phyloP scores from a whole-genome alignment of 2,113 vertebrate species.

The Stegostoma tigrinum region DNA sequence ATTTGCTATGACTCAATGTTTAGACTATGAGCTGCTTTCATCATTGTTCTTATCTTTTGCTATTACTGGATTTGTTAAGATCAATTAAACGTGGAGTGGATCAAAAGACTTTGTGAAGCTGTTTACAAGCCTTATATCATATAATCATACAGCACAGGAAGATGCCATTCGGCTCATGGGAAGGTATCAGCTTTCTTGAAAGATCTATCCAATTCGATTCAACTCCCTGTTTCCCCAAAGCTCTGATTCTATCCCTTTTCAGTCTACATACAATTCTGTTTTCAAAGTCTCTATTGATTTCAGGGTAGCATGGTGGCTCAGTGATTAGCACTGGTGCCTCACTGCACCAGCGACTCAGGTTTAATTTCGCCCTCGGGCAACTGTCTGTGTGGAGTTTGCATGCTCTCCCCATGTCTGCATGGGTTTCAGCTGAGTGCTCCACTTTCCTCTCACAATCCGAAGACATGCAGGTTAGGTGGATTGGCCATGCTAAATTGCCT shows the following conservation, averaged over 20 bases:
- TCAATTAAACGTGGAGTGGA: neutral
- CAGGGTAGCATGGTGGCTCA: no score
- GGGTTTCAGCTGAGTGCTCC: no score
- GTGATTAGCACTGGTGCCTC: no score
- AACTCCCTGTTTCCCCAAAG: neutral
- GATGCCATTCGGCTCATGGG: neutral
- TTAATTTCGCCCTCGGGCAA: no score
- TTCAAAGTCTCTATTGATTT: neutral
- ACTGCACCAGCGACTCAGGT: no score
- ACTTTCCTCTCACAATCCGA: no score
- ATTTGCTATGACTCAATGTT: neutral
- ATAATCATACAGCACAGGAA: neutral
- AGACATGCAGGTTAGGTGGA: no score
- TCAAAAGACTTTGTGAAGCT: neutral
- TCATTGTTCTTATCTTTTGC: neutral
- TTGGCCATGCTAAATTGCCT: no score
- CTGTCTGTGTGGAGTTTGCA: no score
- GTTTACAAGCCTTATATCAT: neutral
- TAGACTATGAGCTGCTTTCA: neutral
- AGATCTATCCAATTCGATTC: neutral
- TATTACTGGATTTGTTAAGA: neutral
- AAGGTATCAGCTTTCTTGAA: neutral
- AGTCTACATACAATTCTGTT: neutral
- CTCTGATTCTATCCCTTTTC: neutral
- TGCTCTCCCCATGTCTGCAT: no score